Conservation (phyloP, 2,113 vertebrate species). For the Rhombomys opimus region DNA sequence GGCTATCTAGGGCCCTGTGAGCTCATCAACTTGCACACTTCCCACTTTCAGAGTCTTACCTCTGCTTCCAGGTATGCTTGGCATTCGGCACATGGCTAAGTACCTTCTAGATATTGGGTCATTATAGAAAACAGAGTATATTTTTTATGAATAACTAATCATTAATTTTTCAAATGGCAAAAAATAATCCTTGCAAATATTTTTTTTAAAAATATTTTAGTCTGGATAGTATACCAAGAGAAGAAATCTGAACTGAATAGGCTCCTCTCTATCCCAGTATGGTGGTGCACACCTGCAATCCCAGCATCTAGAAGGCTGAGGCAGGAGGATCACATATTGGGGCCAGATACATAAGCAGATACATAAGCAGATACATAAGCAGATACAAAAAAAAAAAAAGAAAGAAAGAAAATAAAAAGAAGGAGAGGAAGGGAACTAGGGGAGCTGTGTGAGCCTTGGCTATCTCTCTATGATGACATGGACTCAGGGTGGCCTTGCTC, state of each 20-base stretch:
- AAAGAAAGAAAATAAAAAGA: too few relatives aligned
- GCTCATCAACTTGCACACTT: not conserved
- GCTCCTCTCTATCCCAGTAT: not conserved
- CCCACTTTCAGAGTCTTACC: fast-evolving
- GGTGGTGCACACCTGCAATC: not conserved
- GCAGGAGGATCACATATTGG: not conserved
- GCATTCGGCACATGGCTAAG: too few relatives aligned
- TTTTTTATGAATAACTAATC: not conserved
- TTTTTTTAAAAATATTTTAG: not conserved
- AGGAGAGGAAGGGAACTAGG: too few relatives aligned
- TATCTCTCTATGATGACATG: not conserved
- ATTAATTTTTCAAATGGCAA: not conserved
- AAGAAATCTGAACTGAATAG: not conserved
- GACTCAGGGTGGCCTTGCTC: not conserved
- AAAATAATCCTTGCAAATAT: not conserved
- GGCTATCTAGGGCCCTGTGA: not conserved
- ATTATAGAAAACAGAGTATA: not conserved
- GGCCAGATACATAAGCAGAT: not conserved
- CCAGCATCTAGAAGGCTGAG: not conserved
- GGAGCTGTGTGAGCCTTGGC: not conserved
- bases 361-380: not conserved
- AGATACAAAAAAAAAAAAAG: not conserved
- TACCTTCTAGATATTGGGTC: not conserved
- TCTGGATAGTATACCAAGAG: not conserved
- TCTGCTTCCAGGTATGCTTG: not conserved